Evolutionary conservation across 2,113 vertebrate species (phyloP).

Genomic region (Pituophis catenifer): DNA sequence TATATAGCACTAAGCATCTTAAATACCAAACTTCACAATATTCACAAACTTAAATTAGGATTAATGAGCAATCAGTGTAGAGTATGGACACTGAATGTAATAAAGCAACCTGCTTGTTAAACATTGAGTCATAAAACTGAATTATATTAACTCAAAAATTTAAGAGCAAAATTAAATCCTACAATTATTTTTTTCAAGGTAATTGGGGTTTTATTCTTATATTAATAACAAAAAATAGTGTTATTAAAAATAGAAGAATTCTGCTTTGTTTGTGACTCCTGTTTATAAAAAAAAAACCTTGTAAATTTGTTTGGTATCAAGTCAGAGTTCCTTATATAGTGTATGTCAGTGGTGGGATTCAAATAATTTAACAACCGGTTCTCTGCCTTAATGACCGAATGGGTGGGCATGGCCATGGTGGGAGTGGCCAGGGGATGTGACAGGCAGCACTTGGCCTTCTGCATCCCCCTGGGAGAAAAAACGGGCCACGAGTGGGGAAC

Average conservation of each 20-base stretch:
- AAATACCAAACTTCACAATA: neutral
- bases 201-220: neutral
- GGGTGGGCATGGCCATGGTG: too few relatives aligned
- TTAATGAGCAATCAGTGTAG: neutral
- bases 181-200: neutral
- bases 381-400: too few relatives aligned
- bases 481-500: too few relatives aligned
- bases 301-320: neutral
- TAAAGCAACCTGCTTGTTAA: neutral
- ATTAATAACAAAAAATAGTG: neutral
- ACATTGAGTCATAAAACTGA: neutral
- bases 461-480: too few relatives aligned
- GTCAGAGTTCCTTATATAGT: neutral
- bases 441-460: too few relatives aligned
- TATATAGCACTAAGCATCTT: neutral
- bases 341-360: neutral
- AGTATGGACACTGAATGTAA: neutral
- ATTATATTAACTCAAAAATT: neutral
- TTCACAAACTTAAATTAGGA: neutral
- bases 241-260: neutral
- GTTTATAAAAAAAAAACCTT: neutral
- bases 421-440: too few relatives aligned
- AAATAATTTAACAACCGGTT: too few relatives aligned
- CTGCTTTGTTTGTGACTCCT: neutral
- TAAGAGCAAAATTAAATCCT: neutral